phyloP scores from a whole-genome alignment of 2,888 invertebrate genomes.

The Neria commutata region DNA sequence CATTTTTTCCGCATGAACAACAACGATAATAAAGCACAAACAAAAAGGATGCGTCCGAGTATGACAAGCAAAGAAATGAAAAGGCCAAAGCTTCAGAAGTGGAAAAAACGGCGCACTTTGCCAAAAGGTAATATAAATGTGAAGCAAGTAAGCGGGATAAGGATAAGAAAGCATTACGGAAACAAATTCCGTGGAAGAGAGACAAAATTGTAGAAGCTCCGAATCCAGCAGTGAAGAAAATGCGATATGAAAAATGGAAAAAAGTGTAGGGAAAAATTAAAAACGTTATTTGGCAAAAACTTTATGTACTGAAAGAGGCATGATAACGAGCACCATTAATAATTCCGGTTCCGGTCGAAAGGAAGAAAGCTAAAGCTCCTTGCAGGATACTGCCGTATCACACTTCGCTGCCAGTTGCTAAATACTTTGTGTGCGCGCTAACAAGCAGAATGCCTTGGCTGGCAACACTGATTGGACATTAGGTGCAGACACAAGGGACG shows the following conservation, averaged over 20 bases:
- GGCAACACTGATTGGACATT: background rate
- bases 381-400: background rate
- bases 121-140: no score
- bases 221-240: constrained; percentile 9
- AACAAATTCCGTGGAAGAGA: constrained; percentile 12
- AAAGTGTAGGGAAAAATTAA: constrained; percentile 23
- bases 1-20: constrained; percentile 17
- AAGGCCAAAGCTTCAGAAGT: constrained; percentile 4
- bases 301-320: constrained; percentile 61
- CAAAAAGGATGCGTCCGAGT: constrained; percentile 25
- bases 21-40: constrained; percentile 18
- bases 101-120: constrained; percentile 11
- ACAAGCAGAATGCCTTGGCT: background rate
- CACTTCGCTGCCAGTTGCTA: background rate
- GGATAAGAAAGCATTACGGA: constrained; percentile 34
- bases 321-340: constrained; percentile 61
- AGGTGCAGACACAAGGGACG: constrained; percentile 9
- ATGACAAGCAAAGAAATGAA: constrained; percentile 21
- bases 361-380: background rate
- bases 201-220: constrained; percentile 29
- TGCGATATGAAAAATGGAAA: constrained; percentile 10
- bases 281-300: constrained; percentile 35
- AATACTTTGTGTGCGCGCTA: background rate
- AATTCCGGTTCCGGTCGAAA: constrained; percentile 41
- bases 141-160: constrained; percentile 6